Conservation (phyloP, 1,140 invertebrate species). For the Diuraphis noxia region DNA sequence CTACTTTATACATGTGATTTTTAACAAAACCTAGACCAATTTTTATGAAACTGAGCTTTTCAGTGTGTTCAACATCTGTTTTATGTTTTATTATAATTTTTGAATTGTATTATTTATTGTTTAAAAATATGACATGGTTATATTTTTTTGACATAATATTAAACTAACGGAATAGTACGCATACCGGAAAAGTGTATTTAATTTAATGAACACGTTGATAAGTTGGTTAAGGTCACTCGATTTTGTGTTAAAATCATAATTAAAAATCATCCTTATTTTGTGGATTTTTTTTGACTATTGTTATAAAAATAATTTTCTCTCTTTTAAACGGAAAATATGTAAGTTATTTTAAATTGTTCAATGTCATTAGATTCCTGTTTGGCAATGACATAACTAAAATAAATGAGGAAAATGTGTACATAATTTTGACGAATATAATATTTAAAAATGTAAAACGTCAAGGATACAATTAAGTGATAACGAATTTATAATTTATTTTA, state of each 20-base stretch:
- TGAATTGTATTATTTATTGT: neutral
- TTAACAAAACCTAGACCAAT: neutral
- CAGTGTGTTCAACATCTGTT: neutral
- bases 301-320: neutral
- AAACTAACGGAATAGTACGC: neutral
- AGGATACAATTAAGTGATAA: neutral
- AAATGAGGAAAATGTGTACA: neutral
- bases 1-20: neutral
- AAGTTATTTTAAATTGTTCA: neutral
- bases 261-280: neutral
- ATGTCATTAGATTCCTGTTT: neutral
- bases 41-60: neutral
- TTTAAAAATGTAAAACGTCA: neutral
- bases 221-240: neutral
- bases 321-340: neutral
- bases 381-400: neutral
- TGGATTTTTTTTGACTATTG: neutral
- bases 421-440: neutral
- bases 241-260: neutral
- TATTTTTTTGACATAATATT: neutral
- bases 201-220: neutral
- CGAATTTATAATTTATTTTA: neutral
- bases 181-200: conserved; percentile 1
- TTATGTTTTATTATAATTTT: neutral
- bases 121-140: neutral